These are phyloP conservation scores for Xiphias gladius DNA, from an alignment of 2,113 vertebrate genomes.

Conservation along the genomic window DNA sequence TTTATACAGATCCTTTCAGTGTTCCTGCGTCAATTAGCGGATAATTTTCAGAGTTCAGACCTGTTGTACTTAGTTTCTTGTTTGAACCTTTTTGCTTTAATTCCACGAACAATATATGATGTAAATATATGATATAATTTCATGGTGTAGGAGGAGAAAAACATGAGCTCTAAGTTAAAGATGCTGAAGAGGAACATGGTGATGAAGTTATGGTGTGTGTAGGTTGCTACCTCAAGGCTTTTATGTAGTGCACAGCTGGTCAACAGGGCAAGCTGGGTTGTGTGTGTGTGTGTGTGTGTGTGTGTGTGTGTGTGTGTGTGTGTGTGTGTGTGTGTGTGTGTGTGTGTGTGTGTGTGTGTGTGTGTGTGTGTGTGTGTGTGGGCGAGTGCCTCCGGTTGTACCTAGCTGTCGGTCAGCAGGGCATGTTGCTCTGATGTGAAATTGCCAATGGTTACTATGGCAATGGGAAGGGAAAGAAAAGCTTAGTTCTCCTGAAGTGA, in stretches of 20 bases:
- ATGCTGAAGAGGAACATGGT: conserved; percentile 20
- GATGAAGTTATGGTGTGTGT: conserved; percentile 39
- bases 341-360: conserved; percentile 8
- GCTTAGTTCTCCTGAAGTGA: conserved; percentile 69
- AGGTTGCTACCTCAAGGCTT: conserved; percentile 56
- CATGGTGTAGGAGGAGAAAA: not conserved
- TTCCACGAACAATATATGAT: not conserved
- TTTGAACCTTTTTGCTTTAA: not conserved
- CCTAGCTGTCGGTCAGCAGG: conserved; percentile 77
- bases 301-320: conserved; percentile 58
- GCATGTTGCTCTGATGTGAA: conserved; percentile 73
- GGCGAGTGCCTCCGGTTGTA: conserved; percentile 72
- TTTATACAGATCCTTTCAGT: not conserved
- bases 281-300: conserved; percentile 8
- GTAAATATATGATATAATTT: not conserved
- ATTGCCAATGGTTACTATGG: conserved; percentile 73
- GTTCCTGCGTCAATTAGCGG: no score
- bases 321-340: conserved; percentile 75
- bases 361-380: conserved; percentile 58
- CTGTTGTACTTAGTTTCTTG: no score
- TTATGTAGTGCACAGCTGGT: conserved; percentile 54
- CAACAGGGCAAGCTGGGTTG: conserved; percentile 55
- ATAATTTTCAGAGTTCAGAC: no score
- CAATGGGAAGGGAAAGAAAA: conserved; percentile 76
- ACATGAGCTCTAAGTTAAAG: not conserved